Base-by-base conservation (phyloP, 2,888 invertebrate genomes). In the Odontomyia ornata region DNA sequence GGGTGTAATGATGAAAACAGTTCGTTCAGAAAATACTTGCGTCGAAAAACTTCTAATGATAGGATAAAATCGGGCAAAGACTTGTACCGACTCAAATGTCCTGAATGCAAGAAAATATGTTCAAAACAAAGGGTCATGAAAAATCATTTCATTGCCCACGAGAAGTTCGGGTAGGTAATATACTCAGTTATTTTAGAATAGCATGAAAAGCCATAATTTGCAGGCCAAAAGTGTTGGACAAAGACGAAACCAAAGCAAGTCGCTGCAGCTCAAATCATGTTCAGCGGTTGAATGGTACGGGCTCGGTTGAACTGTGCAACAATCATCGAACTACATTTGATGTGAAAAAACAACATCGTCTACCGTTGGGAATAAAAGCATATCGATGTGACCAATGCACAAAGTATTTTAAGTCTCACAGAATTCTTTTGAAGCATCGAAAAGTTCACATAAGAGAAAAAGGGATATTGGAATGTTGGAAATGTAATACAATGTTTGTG, bases 311-410 rank as follows among this genome's bases (percentile, higher is more conserved):
- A 36, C 36, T 36, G 36, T 36, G 36, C 4, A 52, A 52, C 5
- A 13, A 52, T 15, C 15, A 4, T n/a, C 52, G 15, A n/a, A 52
- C 52, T 13, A 15, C 4, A 18, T n/a, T 5, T 1, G 18, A 1
- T 7, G 15, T 15, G 5, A 15, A 15, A 7, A 52, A 15, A 18
- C 15, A 52, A 7, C 18, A 15, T n/a, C 4, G 18, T 52, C 15
- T 18, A 4, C 52, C 7, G 4, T 15, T 5, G 15, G 15, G 4
- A 15, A 5, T 27, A 27, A 23, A 25, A 36, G 30, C 9, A n/a
- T 65, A 36, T 18, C 65, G 65, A 1, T 65, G 65, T 18, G n/a
- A n/a, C 21, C 9, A 65, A n/a, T 65, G 65, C 21, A 15, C n/a
- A 7, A 65, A 65, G 18, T n/a, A 30, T 1, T 65, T 65, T 36